Evolutionary conservation across 2,113 vertebrate species (phyloP).

Genomic region (Rhombomys opimus): DNA sequence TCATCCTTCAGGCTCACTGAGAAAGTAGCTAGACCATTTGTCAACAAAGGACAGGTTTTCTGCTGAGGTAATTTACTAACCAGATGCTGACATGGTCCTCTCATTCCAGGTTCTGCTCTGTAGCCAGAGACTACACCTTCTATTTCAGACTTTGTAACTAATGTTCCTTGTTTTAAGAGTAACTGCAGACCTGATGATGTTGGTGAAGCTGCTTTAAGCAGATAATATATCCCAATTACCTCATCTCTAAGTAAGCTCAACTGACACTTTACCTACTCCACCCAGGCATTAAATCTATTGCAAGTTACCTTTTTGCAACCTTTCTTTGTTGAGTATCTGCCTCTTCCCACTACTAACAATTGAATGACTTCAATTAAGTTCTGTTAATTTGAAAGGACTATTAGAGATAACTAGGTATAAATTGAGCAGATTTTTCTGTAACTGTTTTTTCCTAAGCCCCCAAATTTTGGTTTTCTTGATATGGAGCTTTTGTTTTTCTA

Average conservation of each 20-base stretch:
- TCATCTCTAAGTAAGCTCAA: neutral
- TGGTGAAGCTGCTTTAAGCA: slow-evolving; percentile 68
- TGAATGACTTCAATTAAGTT: slow-evolving; percentile 14
- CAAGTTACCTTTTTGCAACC: slow-evolving; percentile 1
- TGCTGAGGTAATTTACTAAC: slow-evolving; percentile 78
- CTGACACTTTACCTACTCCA: neutral
- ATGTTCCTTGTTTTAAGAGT: slow-evolving; percentile 45
- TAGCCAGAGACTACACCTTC: slow-evolving; percentile 74
- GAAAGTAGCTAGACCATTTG: slow-evolving; percentile 82
- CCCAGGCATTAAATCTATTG: neutral
- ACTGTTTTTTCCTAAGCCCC: neutral
- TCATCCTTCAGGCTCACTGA: slow-evolving; percentile 64
- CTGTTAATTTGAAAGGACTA: neutral
- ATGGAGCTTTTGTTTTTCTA: neutral
- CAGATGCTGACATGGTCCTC: slow-evolving; percentile 69
- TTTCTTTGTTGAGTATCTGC: neutral
- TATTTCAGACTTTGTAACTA: slow-evolving; percentile 78
- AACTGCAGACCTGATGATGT: slow-evolving; percentile 50
- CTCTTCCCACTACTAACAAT: neutral
- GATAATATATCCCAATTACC: slow-evolving; percentile 69
- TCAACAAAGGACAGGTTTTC: slow-evolving; percentile 78
- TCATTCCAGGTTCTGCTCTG: slow-evolving; percentile 68
- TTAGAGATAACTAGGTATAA: neutral
- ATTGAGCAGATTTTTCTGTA: neutral
- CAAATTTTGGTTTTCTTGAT: slow-evolving; percentile 5